Evolutionary conservation across 2,797 vertebrate genomes (phyloP).

Genomic region (Setipinna tenuifilis): DNA sequence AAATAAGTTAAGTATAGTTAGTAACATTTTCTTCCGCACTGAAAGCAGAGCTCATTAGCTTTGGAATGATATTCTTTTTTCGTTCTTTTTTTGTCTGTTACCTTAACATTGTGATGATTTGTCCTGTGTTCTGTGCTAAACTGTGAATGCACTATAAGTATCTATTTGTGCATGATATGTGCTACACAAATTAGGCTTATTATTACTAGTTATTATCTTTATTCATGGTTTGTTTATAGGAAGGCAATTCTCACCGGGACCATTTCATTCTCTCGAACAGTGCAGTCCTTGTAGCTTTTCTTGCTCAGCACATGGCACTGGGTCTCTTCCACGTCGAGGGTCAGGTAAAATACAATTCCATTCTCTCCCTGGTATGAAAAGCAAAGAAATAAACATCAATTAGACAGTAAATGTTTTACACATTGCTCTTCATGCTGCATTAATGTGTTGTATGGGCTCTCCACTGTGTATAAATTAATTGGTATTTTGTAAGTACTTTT

Average conservation of each 20-base stretch:
- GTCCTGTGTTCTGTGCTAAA: no score
- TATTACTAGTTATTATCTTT: neutral
- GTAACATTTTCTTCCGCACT: slow-evolving; percentile 1
- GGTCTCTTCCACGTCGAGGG: slow-evolving; percentile 74
- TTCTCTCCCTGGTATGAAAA: slow-evolving; percentile 36
- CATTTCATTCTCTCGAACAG: neutral
- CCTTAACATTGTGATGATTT: no score
- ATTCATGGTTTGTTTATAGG: slow-evolving; percentile 10
- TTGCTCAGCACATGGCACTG: slow-evolving; percentile 72
- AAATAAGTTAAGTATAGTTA: neutral
- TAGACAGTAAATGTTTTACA: neutral
- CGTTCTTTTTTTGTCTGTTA: no score
- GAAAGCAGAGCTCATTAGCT: no score
- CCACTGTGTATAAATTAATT: neutral
- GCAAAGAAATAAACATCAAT: slow-evolving; percentile 22
- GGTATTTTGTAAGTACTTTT: no score
- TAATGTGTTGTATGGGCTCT: neutral
- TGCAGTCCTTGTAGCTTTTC: slow-evolving; percentile 63
- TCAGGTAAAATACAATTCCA: slow-evolving; percentile 67
- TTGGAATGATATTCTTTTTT: no score
- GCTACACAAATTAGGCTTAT: neutral
- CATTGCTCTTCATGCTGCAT: neutral
- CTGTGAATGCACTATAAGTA: no score
- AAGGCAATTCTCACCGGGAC: slow-evolving; percentile 59
- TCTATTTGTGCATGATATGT: no score